These are phyloP conservation scores for Pollenia angustigena DNA, from an alignment of 2,888 invertebrate species.

Conservation along the genomic window DNA sequence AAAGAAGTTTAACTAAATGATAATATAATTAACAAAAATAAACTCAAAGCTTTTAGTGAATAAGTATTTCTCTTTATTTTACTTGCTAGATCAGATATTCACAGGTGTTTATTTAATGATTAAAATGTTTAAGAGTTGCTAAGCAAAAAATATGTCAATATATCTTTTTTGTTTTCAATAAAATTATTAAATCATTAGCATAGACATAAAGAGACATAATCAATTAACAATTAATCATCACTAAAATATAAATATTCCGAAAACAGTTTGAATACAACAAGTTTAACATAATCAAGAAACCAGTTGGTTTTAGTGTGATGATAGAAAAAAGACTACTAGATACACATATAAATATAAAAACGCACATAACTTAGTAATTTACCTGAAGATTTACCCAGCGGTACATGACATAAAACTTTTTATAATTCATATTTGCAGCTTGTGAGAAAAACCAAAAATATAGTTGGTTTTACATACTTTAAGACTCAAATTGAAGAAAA, in stretches of 20 bases:
- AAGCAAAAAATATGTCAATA: constrained; percentile 20
- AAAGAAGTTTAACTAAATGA: too few relatives aligned
- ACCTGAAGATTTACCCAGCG: not conserved
- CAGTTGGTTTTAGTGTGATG: constrained; percentile 6
- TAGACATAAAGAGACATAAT: constrained; percentile 28
- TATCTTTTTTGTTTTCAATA: constrained; percentile 1
- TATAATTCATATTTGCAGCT: too few relatives aligned
- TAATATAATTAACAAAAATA: too few relatives aligned
- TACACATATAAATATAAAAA: not conserved
- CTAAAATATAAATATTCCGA: constrained; percentile 10
- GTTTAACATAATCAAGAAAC: not conserved
- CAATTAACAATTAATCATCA: constrained; percentile 56
- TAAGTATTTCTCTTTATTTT: too few relatives aligned
- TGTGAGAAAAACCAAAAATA: too few relatives aligned
- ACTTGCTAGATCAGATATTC: too few relatives aligned
- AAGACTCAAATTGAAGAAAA: too few relatives aligned
- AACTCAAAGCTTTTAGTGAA: too few relatives aligned
- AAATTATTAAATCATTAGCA: constrained; percentile 39
- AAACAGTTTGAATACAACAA: not conserved
- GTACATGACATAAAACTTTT: too few relatives aligned
- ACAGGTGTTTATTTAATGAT: too few relatives aligned
- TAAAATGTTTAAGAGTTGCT: not conserved
- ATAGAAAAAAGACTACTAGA: constrained; percentile 6
- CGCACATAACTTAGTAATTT: not conserved
- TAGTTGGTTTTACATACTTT: too few relatives aligned